phyloP scores from a whole-genome alignment of 2,888 invertebrate genomes.

The Cotesia congregata region DNA sequence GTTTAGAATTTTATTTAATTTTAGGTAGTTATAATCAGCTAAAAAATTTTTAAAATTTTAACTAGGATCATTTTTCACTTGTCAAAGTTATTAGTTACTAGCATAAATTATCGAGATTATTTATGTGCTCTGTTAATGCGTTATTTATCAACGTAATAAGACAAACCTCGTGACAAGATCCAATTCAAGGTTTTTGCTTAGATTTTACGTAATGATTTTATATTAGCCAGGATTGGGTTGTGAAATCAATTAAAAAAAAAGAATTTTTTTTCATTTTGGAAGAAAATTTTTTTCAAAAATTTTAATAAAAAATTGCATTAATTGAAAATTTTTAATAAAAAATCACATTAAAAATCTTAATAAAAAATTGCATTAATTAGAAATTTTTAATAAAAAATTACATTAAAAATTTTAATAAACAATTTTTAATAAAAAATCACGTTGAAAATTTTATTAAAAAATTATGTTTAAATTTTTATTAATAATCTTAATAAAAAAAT shows the following conservation, averaged over 20 bases:
- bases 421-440: too few relatives aligned
- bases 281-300: neutral
- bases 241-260: constrained; percentile 10
- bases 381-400: too few relatives aligned
- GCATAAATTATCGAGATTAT: neutral
- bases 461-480: too few relatives aligned
- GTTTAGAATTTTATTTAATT: neutral
- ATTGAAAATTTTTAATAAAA: neutral
- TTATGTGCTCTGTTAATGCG: neutral
- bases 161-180: constrained; percentile 5
- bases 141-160: neutral
- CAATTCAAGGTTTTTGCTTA: neutral
- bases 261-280: neutral
- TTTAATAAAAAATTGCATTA: too few relatives aligned
- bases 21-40: neutral
- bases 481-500: neutral
- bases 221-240: constrained; percentile 3
- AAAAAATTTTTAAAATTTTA: too few relatives aligned
- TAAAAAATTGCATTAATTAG: too few relatives aligned
- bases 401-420: too few relatives aligned
- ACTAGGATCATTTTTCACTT: neutral
- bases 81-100: neutral
- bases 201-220: constrained; percentile 13
- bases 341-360: neutral
- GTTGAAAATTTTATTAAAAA: too few relatives aligned